A percentile compares a stretch with the other conserved stretches of the same genome.
Conservation (phyloP, 2,113 vertebrate genomes). For the Archocentrus centrarchus region DNA sequence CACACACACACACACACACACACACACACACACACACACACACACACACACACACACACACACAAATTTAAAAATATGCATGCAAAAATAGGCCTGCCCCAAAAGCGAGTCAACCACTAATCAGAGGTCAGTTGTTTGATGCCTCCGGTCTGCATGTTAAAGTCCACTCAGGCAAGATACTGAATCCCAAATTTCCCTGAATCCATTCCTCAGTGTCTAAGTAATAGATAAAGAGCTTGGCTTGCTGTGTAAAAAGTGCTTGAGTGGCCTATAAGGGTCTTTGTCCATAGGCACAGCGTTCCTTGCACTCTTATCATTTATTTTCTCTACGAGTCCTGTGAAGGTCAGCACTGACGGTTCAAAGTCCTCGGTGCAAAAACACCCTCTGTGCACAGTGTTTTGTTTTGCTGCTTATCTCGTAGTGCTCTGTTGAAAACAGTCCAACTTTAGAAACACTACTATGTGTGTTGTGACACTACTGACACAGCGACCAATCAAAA, state of each 20-base stretch:
- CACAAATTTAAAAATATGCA: background rate
- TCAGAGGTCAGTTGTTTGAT: constrained; percentile 4
- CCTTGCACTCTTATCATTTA: constrained; percentile 9
- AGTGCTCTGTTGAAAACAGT: background rate
- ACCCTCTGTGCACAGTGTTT: background rate
- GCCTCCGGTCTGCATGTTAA: constrained; percentile 5
- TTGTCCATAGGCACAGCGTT: background rate
- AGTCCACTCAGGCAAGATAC: background rate
- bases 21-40: background rate
- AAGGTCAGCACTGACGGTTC: background rate
- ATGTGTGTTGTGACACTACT: background rate
- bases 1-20: background rate
- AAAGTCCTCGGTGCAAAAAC: background rate
- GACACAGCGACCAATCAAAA: background rate
- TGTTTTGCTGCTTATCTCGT: background rate
- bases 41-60: background rate
- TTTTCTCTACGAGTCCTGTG: background rate
- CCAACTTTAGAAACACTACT: background rate
- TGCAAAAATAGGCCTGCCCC: background rate
- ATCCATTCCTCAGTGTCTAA: background rate
- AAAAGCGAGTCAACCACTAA: background rate
- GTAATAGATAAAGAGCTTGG: constrained; percentile 3
- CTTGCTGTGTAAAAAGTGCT: background rate
- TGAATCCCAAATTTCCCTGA: background rate
- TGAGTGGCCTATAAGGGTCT: background rate